phyloP scores from a whole-genome alignment of 2,797 vertebrate species.

The Poliocrania exsul region DNA sequence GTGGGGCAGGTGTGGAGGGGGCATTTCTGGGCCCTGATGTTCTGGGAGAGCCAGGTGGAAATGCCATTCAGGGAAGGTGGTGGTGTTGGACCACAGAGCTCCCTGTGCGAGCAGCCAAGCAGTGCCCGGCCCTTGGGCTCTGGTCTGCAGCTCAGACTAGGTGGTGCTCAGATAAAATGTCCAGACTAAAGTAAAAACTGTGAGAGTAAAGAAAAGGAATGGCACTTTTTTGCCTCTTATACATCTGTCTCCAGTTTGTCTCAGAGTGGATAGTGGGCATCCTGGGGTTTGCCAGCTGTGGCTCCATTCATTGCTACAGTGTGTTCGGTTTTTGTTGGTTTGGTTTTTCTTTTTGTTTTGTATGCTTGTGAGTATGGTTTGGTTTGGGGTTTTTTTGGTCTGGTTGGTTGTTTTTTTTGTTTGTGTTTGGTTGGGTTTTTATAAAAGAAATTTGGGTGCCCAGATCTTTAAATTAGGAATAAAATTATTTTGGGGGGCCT shows the following conservation, averaged over 20 bases:
- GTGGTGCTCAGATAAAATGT: not conserved
- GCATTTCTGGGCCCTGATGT: not conserved
- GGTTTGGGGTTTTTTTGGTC: not conserved
- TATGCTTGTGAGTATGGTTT: not conserved
- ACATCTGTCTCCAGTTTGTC: not conserved
- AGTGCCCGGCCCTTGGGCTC: not conserved
- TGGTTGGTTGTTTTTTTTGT: not conserved
- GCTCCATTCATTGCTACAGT: not conserved
- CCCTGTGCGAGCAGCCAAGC: not conserved
- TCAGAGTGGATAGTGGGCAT: not conserved
- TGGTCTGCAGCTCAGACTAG: not conserved
- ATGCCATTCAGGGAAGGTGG: accelerated
- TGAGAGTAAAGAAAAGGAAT: not conserved
- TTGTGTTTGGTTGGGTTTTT: not conserved
- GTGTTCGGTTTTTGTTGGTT: not conserved
- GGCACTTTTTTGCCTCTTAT: not conserved
- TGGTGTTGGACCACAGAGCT: not conserved
- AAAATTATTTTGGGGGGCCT: not conserved
- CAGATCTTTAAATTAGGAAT: not conserved
- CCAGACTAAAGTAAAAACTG: not conserved
- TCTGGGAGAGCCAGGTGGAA: not conserved
- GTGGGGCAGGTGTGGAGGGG: not conserved
- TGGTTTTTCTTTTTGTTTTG: accelerated
- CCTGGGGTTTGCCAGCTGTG: not conserved
- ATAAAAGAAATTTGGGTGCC: not conserved